These are phyloP conservation scores for Stichodactyla mertensii DNA, from an alignment of 64 coral and sea anemone species.

Conservation along the genomic window DNA sequence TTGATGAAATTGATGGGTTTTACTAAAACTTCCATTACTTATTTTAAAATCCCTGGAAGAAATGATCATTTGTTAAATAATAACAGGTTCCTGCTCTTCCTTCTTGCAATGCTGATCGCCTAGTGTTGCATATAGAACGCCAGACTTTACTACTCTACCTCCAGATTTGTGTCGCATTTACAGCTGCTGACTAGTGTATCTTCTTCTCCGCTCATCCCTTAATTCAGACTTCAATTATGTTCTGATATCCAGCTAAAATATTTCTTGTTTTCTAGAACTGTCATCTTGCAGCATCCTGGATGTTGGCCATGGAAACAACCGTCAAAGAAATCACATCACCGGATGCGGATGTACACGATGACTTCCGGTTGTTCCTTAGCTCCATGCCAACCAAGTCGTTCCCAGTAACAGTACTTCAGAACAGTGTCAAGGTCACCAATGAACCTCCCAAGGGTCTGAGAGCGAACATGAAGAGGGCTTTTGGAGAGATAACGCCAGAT, in stretches of 20 bases:
- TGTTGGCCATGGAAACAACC: slow-evolving; percentile 92
- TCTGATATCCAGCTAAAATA: neutral
- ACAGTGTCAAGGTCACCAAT: slow-evolving; percentile 99
- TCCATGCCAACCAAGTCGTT: slow-evolving; percentile 95
- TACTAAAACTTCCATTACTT: too few relatives aligned
- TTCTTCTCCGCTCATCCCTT: too few relatives aligned
- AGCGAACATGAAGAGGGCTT: slow-evolving; percentile 92
- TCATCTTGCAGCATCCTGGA: slow-evolving; percentile 98
- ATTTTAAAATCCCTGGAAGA: too few relatives aligned
- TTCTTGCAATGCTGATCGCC: too few relatives aligned
- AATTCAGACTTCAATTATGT: neutral
- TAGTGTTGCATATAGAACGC: too few relatives aligned
- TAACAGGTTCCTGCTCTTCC: too few relatives aligned
- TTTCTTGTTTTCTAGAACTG: slow-evolving; percentile 63
- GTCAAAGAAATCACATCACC: slow-evolving; percentile 73
- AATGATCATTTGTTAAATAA: too few relatives aligned
- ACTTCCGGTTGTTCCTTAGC: slow-evolving; percentile 96
- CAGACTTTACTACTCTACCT: too few relatives aligned
- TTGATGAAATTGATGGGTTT: too few relatives aligned
- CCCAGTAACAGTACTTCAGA: slow-evolving; percentile 94
- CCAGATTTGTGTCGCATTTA: too few relatives aligned
- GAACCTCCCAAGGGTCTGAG: slow-evolving; percentile 95
- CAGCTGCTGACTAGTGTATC: too few relatives aligned
- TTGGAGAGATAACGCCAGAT: slow-evolving; percentile 89
- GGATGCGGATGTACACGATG: slow-evolving; percentile 92